Evolutionary conservation across 2,113 vertebrate species (phyloP).

Genomic region (Machaerirhynchus nigripectus): DNA sequence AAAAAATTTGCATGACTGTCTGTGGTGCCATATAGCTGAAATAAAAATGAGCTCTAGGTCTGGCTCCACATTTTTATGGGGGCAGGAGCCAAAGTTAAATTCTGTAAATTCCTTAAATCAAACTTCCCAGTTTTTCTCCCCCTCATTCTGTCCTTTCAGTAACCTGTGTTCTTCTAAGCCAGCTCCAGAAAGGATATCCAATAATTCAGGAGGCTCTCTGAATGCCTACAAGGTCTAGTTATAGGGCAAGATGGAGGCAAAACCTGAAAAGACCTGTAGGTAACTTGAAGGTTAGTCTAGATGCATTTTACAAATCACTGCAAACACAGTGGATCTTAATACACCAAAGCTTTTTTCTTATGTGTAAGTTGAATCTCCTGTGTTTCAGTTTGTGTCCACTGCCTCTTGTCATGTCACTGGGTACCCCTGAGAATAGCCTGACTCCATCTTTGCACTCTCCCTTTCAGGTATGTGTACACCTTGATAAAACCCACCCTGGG

Average conservation of each 20-base stretch:
- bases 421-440: background rate
- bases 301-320: background rate
- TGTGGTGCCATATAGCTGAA: background rate
- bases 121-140: accelerated
- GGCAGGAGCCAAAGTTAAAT: background rate
- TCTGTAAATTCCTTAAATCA: background rate
- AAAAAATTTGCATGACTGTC: background rate
- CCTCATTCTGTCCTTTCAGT: background rate
- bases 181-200: background rate
- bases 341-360: background rate
- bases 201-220: background rate
- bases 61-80: background rate
- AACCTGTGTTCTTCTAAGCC: background rate
- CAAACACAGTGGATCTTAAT: background rate
- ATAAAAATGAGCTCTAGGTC: background rate
- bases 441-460: background rate
- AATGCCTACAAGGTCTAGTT: background rate
- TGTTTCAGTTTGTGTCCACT: background rate
- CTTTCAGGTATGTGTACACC: background rate
- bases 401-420: background rate
- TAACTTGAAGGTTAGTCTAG: background rate
- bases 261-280: background rate
- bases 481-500: background rate
- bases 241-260: background rate
- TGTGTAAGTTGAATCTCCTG: background rate